Evolutionary conservation across 2,113 vertebrate genomes (phyloP), one percentile per base, ranked within the genome.

Genomic region (Perccottus glenii): DNA sequence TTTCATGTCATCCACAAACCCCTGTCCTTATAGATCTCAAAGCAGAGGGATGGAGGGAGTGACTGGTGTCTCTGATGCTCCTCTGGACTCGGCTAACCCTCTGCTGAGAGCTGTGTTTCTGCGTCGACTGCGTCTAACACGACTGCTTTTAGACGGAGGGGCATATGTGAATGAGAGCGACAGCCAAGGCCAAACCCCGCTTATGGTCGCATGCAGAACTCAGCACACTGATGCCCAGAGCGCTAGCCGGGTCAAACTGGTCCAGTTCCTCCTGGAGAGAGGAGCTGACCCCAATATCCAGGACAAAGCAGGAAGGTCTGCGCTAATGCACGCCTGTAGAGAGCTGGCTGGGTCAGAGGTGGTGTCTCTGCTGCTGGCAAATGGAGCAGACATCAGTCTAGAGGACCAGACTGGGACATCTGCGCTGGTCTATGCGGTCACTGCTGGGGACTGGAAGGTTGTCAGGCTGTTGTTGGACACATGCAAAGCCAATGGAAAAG

Each of bases 101-200:
- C 86, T 98, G 70, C 93, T 98, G 32, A 94, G 89, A 85, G 96
- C 96, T 0, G 96, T 97, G n/a, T 95, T 95, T 62, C 93, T 95
- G 46, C 92, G 96, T 47, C 92, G 95, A 5, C 92, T 98, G 10
- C 93, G 96, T 7, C 94, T 99, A 44, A 95, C 97, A 0, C 88
- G 96, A 2, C 93, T 99, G 45, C 77, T 99, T 0, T 80, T 98
- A 3, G 97, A 99, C 75, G 96, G 96, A 0, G 96, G 96, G 0
- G 95, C 96, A 47, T 98, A 96, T 71, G 83, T 98, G 74, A 97
- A 98, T 0, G 96, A 98, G 82, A 98, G 96, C 70, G 97, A 99
- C 9, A 86, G 95, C 61, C 86, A 91, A 0, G 96, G 96, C 0
- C 94, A 95, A 84, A 98, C 96, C 0, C 95, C 96, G 0, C 83